A percentile compares a stretch with the other conserved stretches of the same genome.
Evolutionary conservation across 1,140 invertebrate genomes (phyloP).

Genomic region (Apis florea): DNA sequence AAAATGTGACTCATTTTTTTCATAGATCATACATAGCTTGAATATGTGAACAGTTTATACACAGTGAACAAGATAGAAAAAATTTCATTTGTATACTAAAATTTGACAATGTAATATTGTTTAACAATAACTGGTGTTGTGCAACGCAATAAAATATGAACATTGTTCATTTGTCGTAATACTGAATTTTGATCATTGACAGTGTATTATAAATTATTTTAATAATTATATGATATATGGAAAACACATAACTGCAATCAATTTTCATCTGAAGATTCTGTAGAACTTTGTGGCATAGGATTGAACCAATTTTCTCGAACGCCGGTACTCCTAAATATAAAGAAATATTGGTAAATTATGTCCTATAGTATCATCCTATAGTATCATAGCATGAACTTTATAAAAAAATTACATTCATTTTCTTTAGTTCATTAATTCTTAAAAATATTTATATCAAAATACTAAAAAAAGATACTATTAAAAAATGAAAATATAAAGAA

Average conservation of each 20-base stretch:
- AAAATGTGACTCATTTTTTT: not conserved
- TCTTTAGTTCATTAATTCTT: not conserved
- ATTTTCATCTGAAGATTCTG: conserved; percentile 79
- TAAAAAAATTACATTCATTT: not conserved
- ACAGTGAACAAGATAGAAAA: conserved; percentile 25
- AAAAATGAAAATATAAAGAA: not conserved
- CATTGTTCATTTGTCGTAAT: conserved; percentile 2
- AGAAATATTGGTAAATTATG: conserved; percentile 14
- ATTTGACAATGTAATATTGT: not conserved
- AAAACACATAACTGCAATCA: conserved; percentile 53
- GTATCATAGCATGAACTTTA: not conserved
- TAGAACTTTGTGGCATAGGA: conserved; percentile 83
- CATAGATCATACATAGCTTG: not conserved
- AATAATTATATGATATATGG: conserved; percentile 62
- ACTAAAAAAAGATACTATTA: not conserved
- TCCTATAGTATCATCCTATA: not conserved
- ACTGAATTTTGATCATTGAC: conserved; percentile 19
- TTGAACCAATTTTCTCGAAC: conserved; percentile 85
- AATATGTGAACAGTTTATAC: conserved; percentile 14
- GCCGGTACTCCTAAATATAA: conserved; percentile 77
- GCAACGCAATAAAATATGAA: conserved; percentile 34
- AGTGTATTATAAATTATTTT: conserved; percentile 53
- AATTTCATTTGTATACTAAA: not conserved
- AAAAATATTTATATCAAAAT: not conserved
- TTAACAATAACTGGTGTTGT: not conserved